Evolutionary conservation across 2,797 vertebrate species (phyloP), one percentile per base, ranked within the genome.

Genomic region (Scolopax rusticola): DNA sequence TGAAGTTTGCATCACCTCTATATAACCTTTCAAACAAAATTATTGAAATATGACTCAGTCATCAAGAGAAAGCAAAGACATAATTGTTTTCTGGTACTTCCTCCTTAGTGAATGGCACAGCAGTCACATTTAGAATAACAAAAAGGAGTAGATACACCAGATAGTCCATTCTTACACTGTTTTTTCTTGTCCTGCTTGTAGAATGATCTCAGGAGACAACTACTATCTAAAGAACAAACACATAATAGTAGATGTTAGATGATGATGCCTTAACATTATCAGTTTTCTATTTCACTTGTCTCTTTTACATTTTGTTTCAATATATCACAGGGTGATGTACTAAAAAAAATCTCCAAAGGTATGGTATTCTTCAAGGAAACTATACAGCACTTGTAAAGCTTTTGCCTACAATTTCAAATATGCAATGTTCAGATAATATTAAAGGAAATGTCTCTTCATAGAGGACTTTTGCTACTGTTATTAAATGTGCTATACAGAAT

Each of bases 301-400:
- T 76, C 47, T 89, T 81, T 60, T 56, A 70, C 6, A 40, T 87
- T 93, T 90, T 56, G 7, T 43, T 88, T 48, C 18, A 87, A 48
- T 86, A 48, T 79, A 89, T 87, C 88, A 79, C 23, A 84, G n/a
- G 25, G 41, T 57, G 18, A 28, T 53, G 41, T 54, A 61, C 70
- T 68, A 65, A 20, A 51, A 51, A 63, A 74, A 61, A 18, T 65
- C 69, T 78, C 57, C 53, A 91, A 90, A 65, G 85, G 32, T 64
- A 48, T 28, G 40, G 10, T 79, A 73, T 76, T 92, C 74, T 90
- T 51, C 70, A 89, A 89, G 47, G 88, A 93, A 96, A 67, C 43
- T 51, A 36, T 15, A 25, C 3, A 48, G 14, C 3, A 63, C 2
- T 41, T 87, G 41, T 24, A 85, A 89, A 75, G 11, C 1, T 60